These are phyloP conservation scores for Luperina nickerlii DNA, from an alignment of 2,888 invertebrate species.

Conservation along the genomic window DNA sequence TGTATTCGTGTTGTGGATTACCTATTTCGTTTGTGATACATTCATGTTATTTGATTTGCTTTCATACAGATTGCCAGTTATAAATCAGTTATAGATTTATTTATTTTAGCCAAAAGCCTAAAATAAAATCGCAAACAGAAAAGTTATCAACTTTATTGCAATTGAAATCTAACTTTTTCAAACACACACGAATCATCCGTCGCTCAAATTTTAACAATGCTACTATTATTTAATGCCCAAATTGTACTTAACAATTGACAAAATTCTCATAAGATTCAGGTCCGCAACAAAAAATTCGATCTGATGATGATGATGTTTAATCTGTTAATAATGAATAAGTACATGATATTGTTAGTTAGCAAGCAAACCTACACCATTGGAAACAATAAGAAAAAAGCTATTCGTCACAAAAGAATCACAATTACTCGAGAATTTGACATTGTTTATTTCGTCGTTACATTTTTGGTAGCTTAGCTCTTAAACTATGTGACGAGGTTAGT, in stretches of 20 bases:
- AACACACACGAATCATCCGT: conserved; percentile 32
- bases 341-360: conserved; percentile 74
- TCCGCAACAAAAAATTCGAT: conserved; percentile 75
- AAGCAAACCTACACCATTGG: conserved; percentile 73
- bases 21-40: background rate
- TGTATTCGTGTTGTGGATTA: conserved; percentile 20
- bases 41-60: background rate
- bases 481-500: conserved; percentile 73
- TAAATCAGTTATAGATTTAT: background rate
- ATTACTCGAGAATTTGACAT: conserved; percentile 62
- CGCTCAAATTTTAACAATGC: conserved; percentile 28
- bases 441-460: conserved; percentile 68
- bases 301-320: conserved; percentile 76
- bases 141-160: conserved; percentile 53
- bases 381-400: conserved; percentile 65
- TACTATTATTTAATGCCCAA: conserved; percentile 25
- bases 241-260: conserved; percentile 15
- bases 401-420: conserved; percentile 71
- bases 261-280: conserved; percentile 56
- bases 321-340: conserved; percentile 74
- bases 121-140: conserved; percentile 58
- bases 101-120: background rate
- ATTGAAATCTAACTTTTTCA: conserved; percentile 20
- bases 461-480: conserved; percentile 72
- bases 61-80: background rate